Base-by-base conservation (phyloP, 2,888 invertebrate species). In the Chydorus sphaericus region DNA sequence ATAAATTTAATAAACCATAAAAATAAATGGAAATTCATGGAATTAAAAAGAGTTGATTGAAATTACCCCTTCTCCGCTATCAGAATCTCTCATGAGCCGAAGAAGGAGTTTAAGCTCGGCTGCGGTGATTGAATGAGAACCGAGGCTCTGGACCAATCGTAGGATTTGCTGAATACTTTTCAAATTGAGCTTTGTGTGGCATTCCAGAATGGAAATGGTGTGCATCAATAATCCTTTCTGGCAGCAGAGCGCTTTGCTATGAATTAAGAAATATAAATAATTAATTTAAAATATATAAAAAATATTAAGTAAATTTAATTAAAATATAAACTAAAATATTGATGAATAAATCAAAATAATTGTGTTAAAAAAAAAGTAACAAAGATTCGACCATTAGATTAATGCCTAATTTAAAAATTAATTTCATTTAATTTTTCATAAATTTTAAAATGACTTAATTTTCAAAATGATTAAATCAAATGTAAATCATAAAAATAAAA, bases 41-140 rank as follows among this genome's bases (percentile, higher is more conserved):
- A 16, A n/a, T n/a, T n/a, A n/a, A n/a, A 4, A 44, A 26, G 14
- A 70, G 70, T 64, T 67, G 67, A n/a, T 66, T 63, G 38, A 67
- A 44, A 20, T 11, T 50, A 50, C 50, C 31, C 29, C 31, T 31
- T 52, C 36, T 8, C 8, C 52, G 52, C 20, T 14, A n/a, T 39
- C 39, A 7, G 31, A 26, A 23, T 36, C 36, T 18, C 70, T 65
- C 39, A 74, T 63, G 16, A 75, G 65, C 49, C 68, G 66, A 60
- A 77, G 73, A 52, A 79, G 67, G 58, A 73, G 70, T 64, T 77
- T 78, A n/a, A 79, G 68, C 64, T 79, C 78, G 48, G 68, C 67
- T 1, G 77, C 72, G 29, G 72, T 72, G 58, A 79, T 74, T 57
- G 77, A 78, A 58, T 76, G 69, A 56, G 74, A 74, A 14, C 77